Conservation (phyloP, 2,113 vertebrate genomes). For the Lutjanus erythropterus region DNA sequence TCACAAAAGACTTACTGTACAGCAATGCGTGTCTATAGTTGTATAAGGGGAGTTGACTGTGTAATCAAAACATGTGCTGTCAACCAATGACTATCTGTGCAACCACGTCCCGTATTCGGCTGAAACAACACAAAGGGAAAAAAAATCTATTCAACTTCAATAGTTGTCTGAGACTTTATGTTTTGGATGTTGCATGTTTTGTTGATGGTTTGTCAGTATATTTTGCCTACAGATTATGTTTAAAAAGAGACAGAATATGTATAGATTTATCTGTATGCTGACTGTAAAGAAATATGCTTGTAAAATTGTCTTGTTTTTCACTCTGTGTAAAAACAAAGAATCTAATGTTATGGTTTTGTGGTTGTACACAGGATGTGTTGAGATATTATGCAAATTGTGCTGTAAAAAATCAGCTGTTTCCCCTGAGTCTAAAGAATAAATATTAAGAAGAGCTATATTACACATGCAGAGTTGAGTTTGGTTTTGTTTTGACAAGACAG, state of each 20-base stretch:
- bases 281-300: slow-evolving; percentile 94
- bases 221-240: slow-evolving; percentile 87
- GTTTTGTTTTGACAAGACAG: background rate
- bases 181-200: slow-evolving; percentile 98
- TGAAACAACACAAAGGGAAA: slow-evolving; percentile 76
- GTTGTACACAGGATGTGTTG: slow-evolving; percentile 96
- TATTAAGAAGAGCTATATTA: slow-evolving; percentile 90
- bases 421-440: slow-evolving; percentile 94
- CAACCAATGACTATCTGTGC: slow-evolving; percentile 84
- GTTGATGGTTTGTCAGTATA: slow-evolving; percentile 90
- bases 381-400: slow-evolving; percentile 96
- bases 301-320: slow-evolving; percentile 97
- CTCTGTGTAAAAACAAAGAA: slow-evolving; percentile 91
- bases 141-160: slow-evolving; percentile 74
- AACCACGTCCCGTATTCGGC: slow-evolving; percentile 80
- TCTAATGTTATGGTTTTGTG: slow-evolving; percentile 95
- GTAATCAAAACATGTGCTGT: slow-evolving; percentile 87
- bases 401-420: slow-evolving; percentile 91
- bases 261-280: slow-evolving; percentile 89
- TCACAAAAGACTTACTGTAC: slow-evolving; percentile 82
- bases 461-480: slow-evolving; percentile 52
- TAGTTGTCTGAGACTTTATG: slow-evolving; percentile 89
- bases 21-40: slow-evolving; percentile 88
- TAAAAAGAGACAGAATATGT: slow-evolving; percentile 87
- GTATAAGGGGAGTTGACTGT: slow-evolving; percentile 88